These are phyloP conservation scores for Drosophila neutralis DNA, from an alignment of 2,888 invertebrate species.

Conservation along the genomic window DNA sequence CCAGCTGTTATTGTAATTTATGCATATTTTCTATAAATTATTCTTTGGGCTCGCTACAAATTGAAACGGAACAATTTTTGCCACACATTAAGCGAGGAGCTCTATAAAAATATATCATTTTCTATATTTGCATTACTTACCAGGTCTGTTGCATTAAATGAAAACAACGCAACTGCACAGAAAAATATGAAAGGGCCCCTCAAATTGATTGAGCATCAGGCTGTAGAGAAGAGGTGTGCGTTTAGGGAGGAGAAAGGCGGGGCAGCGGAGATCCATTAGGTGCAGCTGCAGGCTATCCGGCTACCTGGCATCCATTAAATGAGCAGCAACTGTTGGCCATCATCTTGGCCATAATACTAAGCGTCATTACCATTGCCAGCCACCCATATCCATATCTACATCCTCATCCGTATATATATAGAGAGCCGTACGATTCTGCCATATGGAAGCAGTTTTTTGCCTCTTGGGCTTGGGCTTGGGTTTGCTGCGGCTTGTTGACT, in stretches of 20 bases:
- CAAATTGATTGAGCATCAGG: slow-evolving; percentile 34
- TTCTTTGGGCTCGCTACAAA: slow-evolving; percentile 45
- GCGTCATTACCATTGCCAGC: slow-evolving; percentile 69
- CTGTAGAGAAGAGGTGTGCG: neutral
- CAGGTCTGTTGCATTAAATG: slow-evolving; percentile 26
- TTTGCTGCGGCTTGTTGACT: slow-evolving; percentile 34
- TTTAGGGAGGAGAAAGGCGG: neutral
- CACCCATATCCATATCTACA: slow-evolving; percentile 44
- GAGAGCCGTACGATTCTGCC: slow-evolving; percentile 4
- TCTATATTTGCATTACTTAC: slow-evolving; percentile 51
- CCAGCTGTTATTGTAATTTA: slow-evolving; percentile 74
- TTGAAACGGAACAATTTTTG: slow-evolving; percentile 67
- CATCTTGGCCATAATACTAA: slow-evolving; percentile 71
- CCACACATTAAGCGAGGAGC: slow-evolving; percentile 41
- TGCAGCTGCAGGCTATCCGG: slow-evolving; percentile 27
- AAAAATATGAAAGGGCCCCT: slow-evolving; percentile 30
- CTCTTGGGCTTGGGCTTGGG: slow-evolving; percentile 8
- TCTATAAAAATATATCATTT: slow-evolving; percentile 50
- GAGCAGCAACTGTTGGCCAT: slow-evolving; percentile 38
- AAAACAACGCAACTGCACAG: slow-evolving; percentile 34
- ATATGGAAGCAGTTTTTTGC: slow-evolving; percentile 16
- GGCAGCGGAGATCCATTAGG: slow-evolving; percentile 32
- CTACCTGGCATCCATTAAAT: slow-evolving; percentile 52
- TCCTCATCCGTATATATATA: slow-evolving; percentile 4
- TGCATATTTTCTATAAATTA: slow-evolving; percentile 62